phyloP scores from a whole-genome alignment of 2,888 invertebrate genomes.

The Tanypteryx hageni region DNA sequence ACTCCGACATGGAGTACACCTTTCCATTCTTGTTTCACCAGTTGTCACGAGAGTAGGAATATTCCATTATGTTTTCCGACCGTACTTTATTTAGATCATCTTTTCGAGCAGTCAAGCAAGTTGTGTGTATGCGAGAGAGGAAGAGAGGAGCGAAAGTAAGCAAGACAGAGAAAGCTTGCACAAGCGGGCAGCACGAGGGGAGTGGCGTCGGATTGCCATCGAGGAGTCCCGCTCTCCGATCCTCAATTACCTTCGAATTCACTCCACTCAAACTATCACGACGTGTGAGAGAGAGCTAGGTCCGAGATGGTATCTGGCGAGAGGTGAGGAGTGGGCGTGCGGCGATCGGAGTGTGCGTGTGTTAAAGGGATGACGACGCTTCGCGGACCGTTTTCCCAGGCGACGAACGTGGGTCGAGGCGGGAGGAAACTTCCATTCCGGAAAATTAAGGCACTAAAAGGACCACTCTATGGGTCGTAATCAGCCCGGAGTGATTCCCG shows the following conservation, averaged over 20 bases:
- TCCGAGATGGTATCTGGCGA: constrained; percentile 15
- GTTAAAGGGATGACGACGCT: not conserved
- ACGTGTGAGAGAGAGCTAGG: constrained; percentile 25
- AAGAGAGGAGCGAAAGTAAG: not conserved
- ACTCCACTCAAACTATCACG: constrained; percentile 9
- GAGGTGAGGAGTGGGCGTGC: constrained; percentile 27
- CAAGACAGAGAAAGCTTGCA: not conserved
- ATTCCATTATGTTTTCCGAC: too few relatives aligned
- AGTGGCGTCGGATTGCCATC: not conserved
- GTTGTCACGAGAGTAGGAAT: too few relatives aligned
- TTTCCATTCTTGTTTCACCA: too few relatives aligned
- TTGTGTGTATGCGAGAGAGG: too few relatives aligned
- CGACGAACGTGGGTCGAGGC: not conserved
- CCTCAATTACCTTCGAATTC: constrained; percentile 17
- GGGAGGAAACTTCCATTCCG: constrained; percentile 41
- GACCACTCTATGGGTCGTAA: constrained; percentile 41
- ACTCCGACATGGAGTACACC: too few relatives aligned
- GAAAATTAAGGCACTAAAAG: constrained; percentile 58
- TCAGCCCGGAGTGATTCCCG: constrained; percentile 14
- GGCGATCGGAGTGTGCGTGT: not conserved
- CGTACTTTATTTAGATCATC: not conserved
- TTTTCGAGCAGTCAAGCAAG: not conserved
- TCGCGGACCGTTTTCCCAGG: not conserved
- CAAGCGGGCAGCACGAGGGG: not conserved
- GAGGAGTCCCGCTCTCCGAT: not conserved